Evolutionary conservation across 1,140 invertebrate genomes (phyloP), one percentile per base, ranked within the genome.

Genomic region (Diabrotica virgifera): DNA sequence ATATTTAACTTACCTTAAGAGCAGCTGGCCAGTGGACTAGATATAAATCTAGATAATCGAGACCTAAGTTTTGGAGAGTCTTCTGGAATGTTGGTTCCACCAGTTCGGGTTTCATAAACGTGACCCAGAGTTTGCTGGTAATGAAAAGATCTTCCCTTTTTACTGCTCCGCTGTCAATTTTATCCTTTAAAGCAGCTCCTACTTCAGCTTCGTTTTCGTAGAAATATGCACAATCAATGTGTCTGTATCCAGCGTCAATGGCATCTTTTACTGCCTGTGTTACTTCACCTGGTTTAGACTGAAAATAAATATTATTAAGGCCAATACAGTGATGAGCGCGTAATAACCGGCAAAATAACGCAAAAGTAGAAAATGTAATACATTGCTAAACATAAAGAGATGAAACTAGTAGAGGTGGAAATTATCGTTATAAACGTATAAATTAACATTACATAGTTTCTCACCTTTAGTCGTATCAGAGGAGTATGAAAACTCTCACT

Each of bases 171-270:
- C 90, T 85, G 0, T 80, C 78, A 55, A 96, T 85, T 73, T 90
- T 88, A 14, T 74, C 85, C 37, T 85, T 82, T 5, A 97, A 81
- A 0, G 86, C 94, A 63, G 80, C 80, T 1, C 94, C 95, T 14
- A 97, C 86, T 81, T 94, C 91, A 52, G 84, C 82, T 78, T 97
- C 94, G 79, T 96, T 97, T 54, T 81, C 76, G 71, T 95, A 92
- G 12, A 86, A 78, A 51, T 80, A 81, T 8, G 89, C 88, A 63
- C 86, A 85, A 76, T 92, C 90, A 46, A 92, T 84, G 71, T 88
- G 87, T 5, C 89, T 82, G 69, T 92, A 92, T 35, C 90, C 90
- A 13, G 83, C 72, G 63, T 90, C 86, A 52, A 92, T 85, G 0
- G 90, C 88, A 5, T 76, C 71, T 65, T 77, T 77, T 12, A 79